Percentiles rank a stretch among this genome's conserved stretches.
Evolutionary conservation across 2,113 vertebrate genomes (phyloP).

Genomic region (Nothoprocta pentlandii): DNA sequence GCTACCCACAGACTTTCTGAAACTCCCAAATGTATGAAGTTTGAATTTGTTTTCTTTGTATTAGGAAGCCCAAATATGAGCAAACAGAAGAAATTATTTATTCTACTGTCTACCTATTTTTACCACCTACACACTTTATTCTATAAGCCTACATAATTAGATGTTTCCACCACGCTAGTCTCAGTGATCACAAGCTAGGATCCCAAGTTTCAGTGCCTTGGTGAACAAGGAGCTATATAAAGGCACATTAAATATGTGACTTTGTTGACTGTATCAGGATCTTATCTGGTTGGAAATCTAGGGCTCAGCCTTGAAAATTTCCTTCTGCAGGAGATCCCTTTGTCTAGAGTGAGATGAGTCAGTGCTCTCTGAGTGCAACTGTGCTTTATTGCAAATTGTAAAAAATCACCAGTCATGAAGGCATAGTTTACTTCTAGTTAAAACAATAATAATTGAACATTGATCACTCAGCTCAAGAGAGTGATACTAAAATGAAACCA

Average conservation of each 20-base stretch:
- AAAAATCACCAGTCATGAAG: neutral
- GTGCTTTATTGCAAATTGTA: neutral
- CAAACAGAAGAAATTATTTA: neutral
- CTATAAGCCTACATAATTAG: neutral
- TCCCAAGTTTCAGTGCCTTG: neutral
- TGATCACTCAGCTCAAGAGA: neutral
- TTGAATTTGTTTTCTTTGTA: neutral
- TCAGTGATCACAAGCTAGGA: neutral
- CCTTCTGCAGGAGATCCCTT: neutral
- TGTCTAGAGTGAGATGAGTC: neutral
- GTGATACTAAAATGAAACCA: neutral
- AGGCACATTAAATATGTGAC: neutral
- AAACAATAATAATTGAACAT: neutral
- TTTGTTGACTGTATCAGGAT: neutral
- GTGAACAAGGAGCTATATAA: neutral
- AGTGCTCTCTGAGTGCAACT: neutral
- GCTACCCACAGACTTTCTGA: neutral
- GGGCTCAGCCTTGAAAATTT: neutral
- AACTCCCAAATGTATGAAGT: neutral
- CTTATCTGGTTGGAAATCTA: neutral
- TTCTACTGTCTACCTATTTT: neutral
- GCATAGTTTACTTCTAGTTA: neutral
- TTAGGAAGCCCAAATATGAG: neutral
- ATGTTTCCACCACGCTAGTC: neutral
- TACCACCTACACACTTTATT: neutral